phyloP scores from a whole-genome alignment of 1,140 invertebrate genomes.

The Listronotus oregonensis region DNA sequence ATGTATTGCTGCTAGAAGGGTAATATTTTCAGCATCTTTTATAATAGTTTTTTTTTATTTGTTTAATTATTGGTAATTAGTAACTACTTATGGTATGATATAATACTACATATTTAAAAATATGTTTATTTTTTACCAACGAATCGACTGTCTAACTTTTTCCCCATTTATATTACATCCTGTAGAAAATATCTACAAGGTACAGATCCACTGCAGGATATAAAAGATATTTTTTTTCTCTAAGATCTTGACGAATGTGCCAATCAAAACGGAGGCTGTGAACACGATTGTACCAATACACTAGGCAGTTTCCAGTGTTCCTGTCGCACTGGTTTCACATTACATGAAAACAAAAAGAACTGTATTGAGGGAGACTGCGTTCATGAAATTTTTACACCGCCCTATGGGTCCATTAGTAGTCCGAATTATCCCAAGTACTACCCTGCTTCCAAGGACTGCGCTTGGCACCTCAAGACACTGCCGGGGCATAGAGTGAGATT shows the following conservation, averaged over 20 bases:
- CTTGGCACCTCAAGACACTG: conserved; percentile 95
- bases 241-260: conserved; percentile 95
- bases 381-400: conserved; percentile 69
- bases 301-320: conserved; percentile 92
- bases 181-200: too few relatives aligned
- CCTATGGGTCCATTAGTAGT: conserved; percentile 74
- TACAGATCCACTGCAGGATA: too few relatives aligned
- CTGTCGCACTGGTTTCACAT: conserved; percentile 93
- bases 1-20: too few relatives aligned
- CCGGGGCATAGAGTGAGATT: conserved; percentile 95
- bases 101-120: too few relatives aligned
- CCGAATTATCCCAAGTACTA: conserved; percentile 96
- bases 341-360: conserved; percentile 92
- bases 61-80: too few relatives aligned
- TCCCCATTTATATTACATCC: too few relatives aligned
- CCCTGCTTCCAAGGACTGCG: conserved; percentile 92
- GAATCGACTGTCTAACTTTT: too few relatives aligned
- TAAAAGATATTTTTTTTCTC: conserved; percentile 1
- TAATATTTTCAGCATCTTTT: too few relatives aligned
- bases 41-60: too few relatives aligned
- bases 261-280: conserved; percentile 92
- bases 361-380: conserved; percentile 94
- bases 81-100: too few relatives aligned
- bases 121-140: too few relatives aligned
- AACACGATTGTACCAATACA: conserved; percentile 95